Percentiles rank a stretch among this genome's conserved stretches.
Conservation (phyloP, 2,888 invertebrate genomes). For the Lepeophtheirus nordmannii region DNA sequence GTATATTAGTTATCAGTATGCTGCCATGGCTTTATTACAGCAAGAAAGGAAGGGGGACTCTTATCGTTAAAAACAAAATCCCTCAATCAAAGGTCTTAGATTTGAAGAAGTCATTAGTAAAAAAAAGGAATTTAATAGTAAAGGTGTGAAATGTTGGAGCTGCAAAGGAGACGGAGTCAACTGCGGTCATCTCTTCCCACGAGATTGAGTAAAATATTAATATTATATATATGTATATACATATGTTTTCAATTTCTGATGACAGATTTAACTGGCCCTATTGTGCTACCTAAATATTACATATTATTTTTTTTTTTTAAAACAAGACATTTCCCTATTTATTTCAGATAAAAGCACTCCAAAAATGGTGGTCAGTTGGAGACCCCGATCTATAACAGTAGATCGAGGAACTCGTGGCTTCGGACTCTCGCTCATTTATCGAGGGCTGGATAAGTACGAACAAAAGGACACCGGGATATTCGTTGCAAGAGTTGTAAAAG, state of each 20-base stretch:
- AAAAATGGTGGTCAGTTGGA: slow-evolving; percentile 10
- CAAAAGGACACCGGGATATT: slow-evolving; percentile 25
- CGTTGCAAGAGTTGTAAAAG: slow-evolving; percentile 23
- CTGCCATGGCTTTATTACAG: too few species aligned
- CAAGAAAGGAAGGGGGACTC: too few species aligned
- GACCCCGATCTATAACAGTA: slow-evolving; percentile 22
- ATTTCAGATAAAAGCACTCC: slow-evolving; percentile 2
- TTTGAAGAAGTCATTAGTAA: too few species aligned
- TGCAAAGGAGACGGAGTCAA: neutral
- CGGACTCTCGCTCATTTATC: slow-evolving; percentile 23
- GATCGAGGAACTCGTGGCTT: slow-evolving; percentile 22
- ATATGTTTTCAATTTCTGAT: too few species aligned
- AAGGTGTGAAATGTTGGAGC: neutral
- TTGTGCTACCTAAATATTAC: neutral
- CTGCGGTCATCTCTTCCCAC: neutral
- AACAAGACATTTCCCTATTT: too few species aligned
- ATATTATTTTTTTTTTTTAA: neutral
- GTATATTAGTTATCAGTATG: too few species aligned
- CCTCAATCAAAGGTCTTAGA: too few species aligned
- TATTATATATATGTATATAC: neutral
- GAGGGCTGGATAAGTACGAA: slow-evolving; percentile 24
- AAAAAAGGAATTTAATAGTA: too few species aligned
- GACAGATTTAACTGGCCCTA: neutral
- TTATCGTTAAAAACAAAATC: too few species aligned
- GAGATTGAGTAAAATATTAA: neutral